phyloP scores from a whole-genome alignment of 2,888 invertebrate species.

The Elmis aenea region DNA sequence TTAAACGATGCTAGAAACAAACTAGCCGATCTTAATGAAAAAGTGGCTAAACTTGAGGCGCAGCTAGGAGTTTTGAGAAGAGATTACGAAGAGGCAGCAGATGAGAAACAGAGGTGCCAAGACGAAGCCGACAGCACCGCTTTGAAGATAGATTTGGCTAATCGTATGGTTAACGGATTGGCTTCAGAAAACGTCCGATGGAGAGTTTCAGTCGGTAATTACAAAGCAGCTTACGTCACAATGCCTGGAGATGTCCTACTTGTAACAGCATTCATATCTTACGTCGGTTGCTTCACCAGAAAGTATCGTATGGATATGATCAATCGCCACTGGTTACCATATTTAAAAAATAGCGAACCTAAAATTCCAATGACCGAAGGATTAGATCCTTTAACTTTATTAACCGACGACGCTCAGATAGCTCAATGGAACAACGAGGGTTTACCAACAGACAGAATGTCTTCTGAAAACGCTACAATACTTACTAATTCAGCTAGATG shows the following conservation, averaged over 20 bases:
- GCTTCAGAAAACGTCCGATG: constrained; percentile 88
- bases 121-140: constrained; percentile 89
- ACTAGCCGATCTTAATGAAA: constrained; percentile 68
- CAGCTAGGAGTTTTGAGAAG: constrained; percentile 70
- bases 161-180: constrained; percentile 85
- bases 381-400: constrained; percentile 75
- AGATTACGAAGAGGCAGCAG: constrained; percentile 81
- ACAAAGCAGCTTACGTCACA: constrained; percentile 67
- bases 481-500: constrained; percentile 84
- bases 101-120: constrained; percentile 85
- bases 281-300: constrained; percentile 89
- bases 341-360: constrained; percentile 62
- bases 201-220: constrained; percentile 57
- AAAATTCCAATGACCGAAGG: constrained; percentile 75
- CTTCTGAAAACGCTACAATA: constrained; percentile 90
- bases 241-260: constrained; percentile 86
- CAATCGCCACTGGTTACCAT: constrained; percentile 76
- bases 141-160: constrained; percentile 84
- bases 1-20: constrained; percentile 76
- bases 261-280: constrained; percentile 89
- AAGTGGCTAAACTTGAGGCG: constrained; percentile 70
- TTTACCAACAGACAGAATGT: constrained; percentile 88
- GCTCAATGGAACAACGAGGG: constrained; percentile 95
- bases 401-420: constrained; percentile 88
- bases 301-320: constrained; percentile 75